A percentile compares a stretch with the other conserved stretches of the same genome.
Evolutionary conservation across 1,140 invertebrate genomes (phyloP).

Genomic region (Macrosteles quadrilineatus): DNA sequence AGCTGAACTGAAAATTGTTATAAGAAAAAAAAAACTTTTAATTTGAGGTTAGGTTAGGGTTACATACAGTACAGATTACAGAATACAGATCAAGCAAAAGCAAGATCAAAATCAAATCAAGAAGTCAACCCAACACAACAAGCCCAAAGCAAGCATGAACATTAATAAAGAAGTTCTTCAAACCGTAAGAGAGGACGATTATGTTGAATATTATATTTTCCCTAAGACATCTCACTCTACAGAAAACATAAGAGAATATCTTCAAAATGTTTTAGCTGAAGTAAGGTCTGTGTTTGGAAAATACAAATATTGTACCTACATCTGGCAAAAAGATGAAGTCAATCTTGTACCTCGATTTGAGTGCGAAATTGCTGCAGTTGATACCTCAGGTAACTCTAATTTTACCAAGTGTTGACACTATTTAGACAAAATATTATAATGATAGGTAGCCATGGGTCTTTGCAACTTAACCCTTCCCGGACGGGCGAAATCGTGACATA

Average conservation of each 20-base stretch:
- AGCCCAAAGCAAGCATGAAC: constrained; percentile 32
- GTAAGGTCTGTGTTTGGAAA: constrained; percentile 23
- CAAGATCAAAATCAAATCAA: too few species aligned
- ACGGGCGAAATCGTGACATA: too few species aligned
- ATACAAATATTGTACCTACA: constrained; percentile 46
- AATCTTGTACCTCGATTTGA: constrained; percentile 54
- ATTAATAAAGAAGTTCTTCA: constrained; percentile 47
- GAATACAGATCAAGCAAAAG: too few species aligned
- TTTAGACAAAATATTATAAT: neutral
- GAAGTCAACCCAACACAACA: too few species aligned
- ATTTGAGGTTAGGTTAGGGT: too few species aligned
- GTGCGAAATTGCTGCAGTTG: constrained; percentile 48
- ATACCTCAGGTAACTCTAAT: constrained; percentile 49
- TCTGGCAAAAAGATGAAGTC: constrained; percentile 72
- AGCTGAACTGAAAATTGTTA: too few species aligned
- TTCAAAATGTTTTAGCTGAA: neutral
- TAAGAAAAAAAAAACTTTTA: too few species aligned
- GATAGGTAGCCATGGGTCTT: neutral
- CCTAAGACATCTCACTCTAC: constrained; percentile 42
- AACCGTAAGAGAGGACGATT: constrained; percentile 63
- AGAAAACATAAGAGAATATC: constrained; percentile 12
- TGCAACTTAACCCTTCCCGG: too few species aligned
- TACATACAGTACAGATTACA: too few species aligned
- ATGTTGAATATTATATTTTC: constrained; percentile 70
- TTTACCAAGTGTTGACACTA: neutral